Base-by-base conservation (phyloP, 2,888 invertebrate genomes). In the Tetanocera ferruginea region DNA sequence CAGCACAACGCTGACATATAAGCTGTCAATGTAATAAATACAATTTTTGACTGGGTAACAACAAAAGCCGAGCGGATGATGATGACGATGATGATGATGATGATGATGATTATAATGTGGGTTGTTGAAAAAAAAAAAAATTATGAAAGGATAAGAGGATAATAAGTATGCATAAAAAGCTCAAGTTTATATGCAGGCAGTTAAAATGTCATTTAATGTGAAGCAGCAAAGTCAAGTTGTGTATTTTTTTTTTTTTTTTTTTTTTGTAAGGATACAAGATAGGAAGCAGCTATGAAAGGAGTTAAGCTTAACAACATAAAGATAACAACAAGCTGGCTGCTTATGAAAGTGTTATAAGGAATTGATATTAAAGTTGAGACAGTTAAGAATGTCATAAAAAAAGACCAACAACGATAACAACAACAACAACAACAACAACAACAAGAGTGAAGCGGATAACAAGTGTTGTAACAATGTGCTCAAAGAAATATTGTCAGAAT, bases 1-100 rank as follows among this genome's bases (percentile, higher is more conserved):
- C 43, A 14, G 43, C 43, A 43, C 6, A 43, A 43, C 11, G 23
- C n/a, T 57, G 71, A 71, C 71, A 25, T 57, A 55, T 19, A 57
- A 80, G 81, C 79, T 83, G 82, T 82, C 83, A 83, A 83, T 82
- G 83, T 80, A 83, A 83, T 83, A 83, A 84, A 82, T 83, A 82
- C 82, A 80, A 82, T 80, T 83, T 83, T 83, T 55, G 43, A 67
- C 67, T 67, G 25, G 23, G 67, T 49, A 17, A 23, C 19, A 74
- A 74, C 74, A 75, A 60, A 62, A 37, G 19, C 8, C 64, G 19
- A 64, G 34, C 17, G 14, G 31, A 34, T 64, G n/a, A 64, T 64
- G n/a, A 64, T 64, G 31, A n/a, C 14, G 14, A n/a, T 31, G 57
- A 23, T 23, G 28, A 14, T 25, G 28, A 28, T 25, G 28, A 9